Conservation (phyloP, 2,113 vertebrate species). For the Zeus faber region DNA sequence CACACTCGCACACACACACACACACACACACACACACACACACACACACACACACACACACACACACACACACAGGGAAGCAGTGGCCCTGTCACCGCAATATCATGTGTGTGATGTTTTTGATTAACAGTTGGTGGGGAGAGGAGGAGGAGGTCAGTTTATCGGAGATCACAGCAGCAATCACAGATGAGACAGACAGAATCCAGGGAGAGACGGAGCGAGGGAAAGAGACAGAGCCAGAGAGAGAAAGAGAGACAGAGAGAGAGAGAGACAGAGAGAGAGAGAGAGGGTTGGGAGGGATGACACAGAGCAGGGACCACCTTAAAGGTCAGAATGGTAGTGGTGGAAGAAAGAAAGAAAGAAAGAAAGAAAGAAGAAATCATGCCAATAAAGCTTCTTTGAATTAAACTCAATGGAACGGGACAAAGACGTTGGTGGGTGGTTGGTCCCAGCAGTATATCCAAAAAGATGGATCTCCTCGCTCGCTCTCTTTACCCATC, state of each 20-base stretch:
- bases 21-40: not conserved
- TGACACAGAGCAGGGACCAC: no score
- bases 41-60: not conserved
- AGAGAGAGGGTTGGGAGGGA: no score
- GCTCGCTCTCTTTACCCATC: constrained; percentile 4
- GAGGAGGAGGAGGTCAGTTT: constrained; percentile 1
- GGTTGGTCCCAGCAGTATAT: not conserved
- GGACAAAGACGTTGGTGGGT: no score
- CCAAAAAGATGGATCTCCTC: not conserved
- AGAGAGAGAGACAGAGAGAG: no score
- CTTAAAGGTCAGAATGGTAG: not conserved
- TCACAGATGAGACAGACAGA: not conserved
- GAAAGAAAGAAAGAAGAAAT: not conserved
- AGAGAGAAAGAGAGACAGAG: not conserved
- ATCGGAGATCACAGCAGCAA: not conserved
- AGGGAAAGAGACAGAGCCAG: not conserved
- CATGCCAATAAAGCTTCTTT: no score
- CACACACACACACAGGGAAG: not conserved
- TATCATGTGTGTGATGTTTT: not conserved
- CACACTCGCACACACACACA: not conserved
- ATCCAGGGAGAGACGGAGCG: not conserved
- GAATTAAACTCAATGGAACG: no score
- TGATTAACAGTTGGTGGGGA: not conserved
- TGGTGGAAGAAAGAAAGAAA: not conserved
- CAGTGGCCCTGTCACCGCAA: not conserved